A percentile compares a stretch with the other conserved stretches of the same genome.
Conservation (phyloP, 2,797 vertebrate species). For the Sciurus vulgaris region DNA sequence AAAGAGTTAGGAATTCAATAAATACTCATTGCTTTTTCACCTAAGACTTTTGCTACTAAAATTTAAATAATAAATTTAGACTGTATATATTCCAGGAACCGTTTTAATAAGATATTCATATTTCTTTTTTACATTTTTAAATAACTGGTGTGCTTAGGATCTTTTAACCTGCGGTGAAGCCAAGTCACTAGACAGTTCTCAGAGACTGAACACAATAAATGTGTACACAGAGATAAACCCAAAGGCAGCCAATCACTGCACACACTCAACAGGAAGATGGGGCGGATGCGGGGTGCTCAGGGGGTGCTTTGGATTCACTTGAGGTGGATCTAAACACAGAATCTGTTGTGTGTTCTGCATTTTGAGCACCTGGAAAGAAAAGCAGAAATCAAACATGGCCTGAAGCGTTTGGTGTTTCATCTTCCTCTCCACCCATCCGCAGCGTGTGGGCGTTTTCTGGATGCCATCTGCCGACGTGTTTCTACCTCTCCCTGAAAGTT, state of each 20-base stretch:
- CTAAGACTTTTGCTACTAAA: constrained; percentile 53
- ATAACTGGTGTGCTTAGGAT: constrained; percentile 9
- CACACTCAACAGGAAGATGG: constrained; percentile 7
- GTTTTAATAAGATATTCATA: constrained; percentile 68
- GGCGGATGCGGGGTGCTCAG: constrained; percentile 47
- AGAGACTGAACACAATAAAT: not conserved
- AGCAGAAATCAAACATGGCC: constrained; percentile 33
- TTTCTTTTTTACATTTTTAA: constrained; percentile 74
- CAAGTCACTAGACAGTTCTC: constrained; percentile 40
- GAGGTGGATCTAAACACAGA: constrained; percentile 52
- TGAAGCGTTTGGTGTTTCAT: constrained; percentile 33
- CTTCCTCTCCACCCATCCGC: constrained; percentile 62
- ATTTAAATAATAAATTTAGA: constrained; percentile 79
- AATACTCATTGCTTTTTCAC: constrained; percentile 30
- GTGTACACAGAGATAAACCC: constrained; percentile 50
- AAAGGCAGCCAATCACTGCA: constrained; percentile 56
- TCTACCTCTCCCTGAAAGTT: constrained; percentile 59
- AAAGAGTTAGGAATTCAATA: constrained; percentile 64
- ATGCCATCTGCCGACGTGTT: constrained; percentile 70
- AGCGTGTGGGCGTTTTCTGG: constrained; percentile 68
- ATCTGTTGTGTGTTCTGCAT: constrained; percentile 63
- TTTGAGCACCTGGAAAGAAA: constrained; percentile 69
- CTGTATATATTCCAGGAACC: constrained; percentile 73
- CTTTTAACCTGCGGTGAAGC: not conserved
- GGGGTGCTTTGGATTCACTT: constrained; percentile 70